Evolutionary conservation across 2,113 vertebrate genomes (phyloP), one percentile per base, ranked within the genome.

Genomic region (Megaceryle torquata): DNA sequence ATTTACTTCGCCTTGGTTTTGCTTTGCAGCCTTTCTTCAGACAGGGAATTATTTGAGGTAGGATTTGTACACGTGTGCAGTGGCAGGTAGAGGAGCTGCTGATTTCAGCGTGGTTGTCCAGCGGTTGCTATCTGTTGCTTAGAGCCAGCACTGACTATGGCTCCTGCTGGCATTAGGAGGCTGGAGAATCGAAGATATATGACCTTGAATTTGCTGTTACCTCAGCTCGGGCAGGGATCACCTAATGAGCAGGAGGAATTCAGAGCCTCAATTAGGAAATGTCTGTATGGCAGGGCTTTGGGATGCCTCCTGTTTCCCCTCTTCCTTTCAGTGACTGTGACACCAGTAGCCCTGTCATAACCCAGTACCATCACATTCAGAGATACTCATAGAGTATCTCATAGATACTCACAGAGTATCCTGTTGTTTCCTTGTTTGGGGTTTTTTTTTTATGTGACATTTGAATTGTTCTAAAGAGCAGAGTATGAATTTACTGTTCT

Each of bases 361-460:
- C 9, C 1, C 26, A 2, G 3, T 6, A 8, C 1, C 13, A 13
- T 13, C 6, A 5, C 9, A 16, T 17, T 46, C 39, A 61, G 77
- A 15, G 51, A 3, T 29, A n/a, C 7, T 59, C 50, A 10, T 72
- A 63, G n/a, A n/a, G n/a, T n/a, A n/a, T n/a, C n/a, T n/a, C n/a
- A n/a, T n/a, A n/a, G n/a, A n/a, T n/a, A n/a, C n/a, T n/a, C n/a
- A n/a, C n/a, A n/a, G n/a, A n/a, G 15, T 18, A 43, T 18, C 16
- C 71, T 46, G 6, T 7, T 35, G 20, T 13, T 59, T 35, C 11
- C 18, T 84, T 7, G 1, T 61, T 20, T 18, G 28, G 16, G 2
- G 64, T 29, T 13, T 41, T 2, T 22, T 56, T 39, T 84, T 43
- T 4, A 61, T 21, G n/a, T 63, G 65, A 13, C 2, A 0, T 63